Evolutionary conservation across 2,797 vertebrate species (phyloP), one percentile per base, ranked within the genome.

Genomic region (Typhlichthys subterraneus): DNA sequence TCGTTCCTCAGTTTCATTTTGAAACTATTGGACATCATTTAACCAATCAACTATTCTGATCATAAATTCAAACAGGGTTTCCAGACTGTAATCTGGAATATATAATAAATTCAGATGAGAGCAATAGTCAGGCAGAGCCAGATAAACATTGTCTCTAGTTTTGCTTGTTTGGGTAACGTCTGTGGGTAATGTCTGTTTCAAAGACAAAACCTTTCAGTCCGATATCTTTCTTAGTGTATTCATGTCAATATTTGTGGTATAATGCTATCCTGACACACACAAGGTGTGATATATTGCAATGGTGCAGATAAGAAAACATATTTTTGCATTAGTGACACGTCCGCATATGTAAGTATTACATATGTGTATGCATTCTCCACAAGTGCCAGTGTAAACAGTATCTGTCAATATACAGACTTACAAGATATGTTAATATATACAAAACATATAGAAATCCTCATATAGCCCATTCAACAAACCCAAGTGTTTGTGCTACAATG

Each of bases 391-490:
- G 84, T 87, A 85, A 87, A 89, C 86, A 83, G 63, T 75, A 77
- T 59, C 54, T 70, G 68, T 80, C 70, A 76, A 84, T 66, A 68
- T 72, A 64, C 55, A 72, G 61, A 81, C 45, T 1, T 68, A 82
- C 17, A 82, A 80, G 82, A 83, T 74, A 78, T 74, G 80, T 70
- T 81, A 78, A 88, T 81, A 86, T 77, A 75, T 76, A 85, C 73
- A 86, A 87, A 80, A 82, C 69, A 73, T 61, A 61, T 53, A 61
- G 33, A 59, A 29, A 46, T 54, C 31, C 42, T 42, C 51, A 60
- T 62, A 53, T 59, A 50, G 66, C 62, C 75, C 49, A 48, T 56
- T 63, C 12, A 60, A 65, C 57, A 63, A 53, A 59, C 59, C 76
- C 73, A 82, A 79, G 79, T 84, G 83, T 79, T 77, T 80, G 38